These are phyloP conservation scores for Boulengeromyrus knoepffleri DNA, from an alignment of 2,113 vertebrate genomes.

Conservation along the genomic window DNA sequence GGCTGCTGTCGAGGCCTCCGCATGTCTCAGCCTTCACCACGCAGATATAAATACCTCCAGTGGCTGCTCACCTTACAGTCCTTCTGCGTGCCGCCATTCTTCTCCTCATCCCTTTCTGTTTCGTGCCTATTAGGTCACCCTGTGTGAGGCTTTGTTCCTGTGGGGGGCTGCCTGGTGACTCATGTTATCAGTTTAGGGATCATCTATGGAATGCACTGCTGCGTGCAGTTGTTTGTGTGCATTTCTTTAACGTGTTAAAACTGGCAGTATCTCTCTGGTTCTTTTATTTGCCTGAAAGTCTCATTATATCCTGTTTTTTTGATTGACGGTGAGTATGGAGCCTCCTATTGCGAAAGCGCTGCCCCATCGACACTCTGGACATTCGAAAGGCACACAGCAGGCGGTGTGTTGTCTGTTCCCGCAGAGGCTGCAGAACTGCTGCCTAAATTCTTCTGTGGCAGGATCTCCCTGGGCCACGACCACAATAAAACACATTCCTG, in stretches of 20 bases:
- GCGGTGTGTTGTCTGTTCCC: too few species aligned
- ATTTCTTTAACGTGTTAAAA: neutral
- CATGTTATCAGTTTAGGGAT: conserved; percentile 18
- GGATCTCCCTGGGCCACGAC: neutral
- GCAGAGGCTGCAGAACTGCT: neutral
- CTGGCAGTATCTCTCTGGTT: neutral
- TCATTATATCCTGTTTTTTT: too few species aligned
- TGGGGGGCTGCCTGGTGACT: neutral
- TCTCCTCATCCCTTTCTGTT: conserved; percentile 1
- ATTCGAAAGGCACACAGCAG: neutral
- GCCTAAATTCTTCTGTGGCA: neutral
- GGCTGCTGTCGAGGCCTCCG: neutral
- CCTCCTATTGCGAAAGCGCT: neutral
- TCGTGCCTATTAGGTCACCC: conserved; percentile 5
- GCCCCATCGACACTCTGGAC: neutral
- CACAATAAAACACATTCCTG: neutral
- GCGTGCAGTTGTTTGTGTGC: neutral
- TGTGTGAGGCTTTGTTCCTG: conserved; percentile 13
- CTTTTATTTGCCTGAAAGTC: neutral
- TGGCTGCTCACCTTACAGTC: neutral
- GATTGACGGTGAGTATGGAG: neutral
- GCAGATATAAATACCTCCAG: conserved; percentile 25
- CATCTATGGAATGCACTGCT: neutral
- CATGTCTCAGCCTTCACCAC: neutral
- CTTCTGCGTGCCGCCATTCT: neutral